Evolutionary conservation across 2,113 vertebrate genomes (phyloP).

Genomic region (Leuciscus idus): DNA sequence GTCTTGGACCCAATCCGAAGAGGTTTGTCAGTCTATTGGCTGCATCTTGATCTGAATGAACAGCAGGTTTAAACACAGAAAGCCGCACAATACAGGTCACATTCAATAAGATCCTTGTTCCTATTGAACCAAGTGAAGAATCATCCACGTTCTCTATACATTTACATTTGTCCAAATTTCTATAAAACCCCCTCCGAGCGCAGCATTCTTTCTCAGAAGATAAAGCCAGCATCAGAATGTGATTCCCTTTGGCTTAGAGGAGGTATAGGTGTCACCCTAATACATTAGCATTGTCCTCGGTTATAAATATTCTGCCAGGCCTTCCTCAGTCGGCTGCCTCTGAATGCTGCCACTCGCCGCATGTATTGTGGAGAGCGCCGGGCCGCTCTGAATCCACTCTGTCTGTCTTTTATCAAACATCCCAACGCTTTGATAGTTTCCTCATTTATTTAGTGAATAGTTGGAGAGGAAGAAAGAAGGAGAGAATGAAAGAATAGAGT

Average conservation of each 20-base stretch:
- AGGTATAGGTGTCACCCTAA: conserved; percentile 81
- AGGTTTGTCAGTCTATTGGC: conserved; percentile 5
- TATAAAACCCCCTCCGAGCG: conserved; percentile 34
- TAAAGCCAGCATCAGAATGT: conserved; percentile 62
- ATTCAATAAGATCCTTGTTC: conserved; percentile 40
- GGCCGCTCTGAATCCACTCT: conserved; percentile 77
- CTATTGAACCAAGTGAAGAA: conserved; percentile 47
- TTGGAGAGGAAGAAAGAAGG: conserved; percentile 67
- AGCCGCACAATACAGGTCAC: conserved; percentile 16
- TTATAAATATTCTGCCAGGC: conserved; percentile 81
- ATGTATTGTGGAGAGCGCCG: conserved; percentile 72
- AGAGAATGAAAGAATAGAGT: conserved; percentile 54
- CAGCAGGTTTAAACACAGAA: conserved; percentile 17
- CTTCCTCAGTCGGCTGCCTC: conserved; percentile 75
- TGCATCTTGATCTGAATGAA: conserved; percentile 25
- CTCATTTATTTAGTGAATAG: conserved; percentile 85
- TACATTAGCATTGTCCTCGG: conserved; percentile 78
- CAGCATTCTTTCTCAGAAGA: conserved; percentile 63
- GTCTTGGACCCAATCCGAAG: not conserved
- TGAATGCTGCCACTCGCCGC: conserved; percentile 71
- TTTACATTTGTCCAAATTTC: conserved; percentile 55
- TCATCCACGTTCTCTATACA: conserved; percentile 48
- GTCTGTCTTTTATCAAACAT: conserved; percentile 77
- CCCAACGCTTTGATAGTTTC: conserved; percentile 78
- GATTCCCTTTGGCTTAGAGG: conserved; percentile 71